Evolutionary conservation across 2,113 vertebrate species (phyloP), one percentile per base, ranked within the genome.

Genomic region (Crotophaga sulcirostris): DNA sequence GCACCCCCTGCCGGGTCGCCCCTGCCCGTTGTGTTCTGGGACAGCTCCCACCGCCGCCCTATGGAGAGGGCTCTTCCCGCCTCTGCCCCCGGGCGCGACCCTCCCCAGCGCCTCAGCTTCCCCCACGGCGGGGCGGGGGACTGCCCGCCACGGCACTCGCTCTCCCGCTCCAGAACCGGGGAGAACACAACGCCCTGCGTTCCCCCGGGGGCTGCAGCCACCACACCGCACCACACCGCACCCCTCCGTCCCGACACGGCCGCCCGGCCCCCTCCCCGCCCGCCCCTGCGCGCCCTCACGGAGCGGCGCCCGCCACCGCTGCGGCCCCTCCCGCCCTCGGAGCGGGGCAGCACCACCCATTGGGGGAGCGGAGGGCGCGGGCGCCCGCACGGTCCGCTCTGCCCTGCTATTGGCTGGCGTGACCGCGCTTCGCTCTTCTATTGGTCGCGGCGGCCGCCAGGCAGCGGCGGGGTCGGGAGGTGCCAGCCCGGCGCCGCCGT

Each of bases 401-500:
- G 81, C 14, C 33, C 6, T 5, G 2, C 73, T 33, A 95, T 94
- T 95, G 92, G 95, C 60, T 33, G 34, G 34, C 47, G 70, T 88
- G 55, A 74, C 52, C 29, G 70, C 66, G 73, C 63, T 55, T 42
- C 49, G 36, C 7, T 0, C 2, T 21, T 2, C 2, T 9, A 75
- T 94, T 96, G 95, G 92, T 1, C 33, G 23, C 45, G 29, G 34
- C 21, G 6, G 10, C 59, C 77, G 91, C 91, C 93, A 92, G 64
- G 90, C 93, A 82, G 74, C 33, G n/a, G 60, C 9, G 59, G 58
- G 51, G 56, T 28, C 56, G 90, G 92, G 93, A 72, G 90, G 84
- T 44, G 80, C 10, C 26, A 49, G 54, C 28, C 36, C 47, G 10
- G 51, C 47, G 29, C 45, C 38, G 25, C 40, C 40, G 49, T 67